Conservation (phyloP, 2,888 invertebrate genomes). For the Zygaena filipendulae region DNA sequence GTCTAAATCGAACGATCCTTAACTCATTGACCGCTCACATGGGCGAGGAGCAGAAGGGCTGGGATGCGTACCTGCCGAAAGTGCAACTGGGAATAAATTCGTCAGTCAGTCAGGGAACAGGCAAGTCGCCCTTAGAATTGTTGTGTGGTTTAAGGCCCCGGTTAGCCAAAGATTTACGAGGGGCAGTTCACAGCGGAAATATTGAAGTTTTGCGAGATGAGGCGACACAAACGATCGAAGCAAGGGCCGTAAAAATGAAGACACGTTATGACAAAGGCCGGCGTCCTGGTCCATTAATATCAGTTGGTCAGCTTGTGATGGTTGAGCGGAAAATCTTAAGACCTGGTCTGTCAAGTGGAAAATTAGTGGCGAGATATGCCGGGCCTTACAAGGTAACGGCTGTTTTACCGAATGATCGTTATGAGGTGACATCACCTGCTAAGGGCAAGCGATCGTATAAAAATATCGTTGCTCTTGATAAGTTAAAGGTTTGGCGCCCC, state of each 20-base stretch:
- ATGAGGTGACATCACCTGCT: slow-evolving; percentile 2
- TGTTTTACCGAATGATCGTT: slow-evolving; percentile 9
- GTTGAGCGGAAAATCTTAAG: slow-evolving; percentile 10
- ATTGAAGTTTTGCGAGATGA: slow-evolving; percentile 2
- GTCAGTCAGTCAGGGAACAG: slow-evolving; percentile 5
- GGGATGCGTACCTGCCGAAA: slow-evolving; percentile 9
- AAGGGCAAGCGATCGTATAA: slow-evolving; percentile 7
- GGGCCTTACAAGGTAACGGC: slow-evolving; percentile 7
- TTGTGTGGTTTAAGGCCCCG: slow-evolving; percentile 9
- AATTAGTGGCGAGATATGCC: slow-evolving; percentile 5
- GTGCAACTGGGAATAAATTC: slow-evolving; percentile 12
- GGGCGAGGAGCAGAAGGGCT: slow-evolving; percentile 10
- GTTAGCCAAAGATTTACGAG: slow-evolving; percentile 6
- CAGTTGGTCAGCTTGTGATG: slow-evolving; percentile 8
- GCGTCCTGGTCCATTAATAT: not conserved
- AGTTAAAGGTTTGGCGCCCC: too few species aligned
- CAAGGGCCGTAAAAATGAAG: slow-evolving; percentile 4
- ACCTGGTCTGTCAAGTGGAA: slow-evolving; percentile 10
- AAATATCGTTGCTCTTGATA: slow-evolving; percentile 11
- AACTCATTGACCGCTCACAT: slow-evolving; percentile 7
- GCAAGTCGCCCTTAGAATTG: slow-evolving; percentile 13
- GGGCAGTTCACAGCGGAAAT: not conserved
- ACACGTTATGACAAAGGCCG: slow-evolving; percentile 7
- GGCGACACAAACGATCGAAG: slow-evolving; percentile 1
- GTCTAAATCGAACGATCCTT: slow-evolving; percentile 11